Evolutionary conservation across 2,888 invertebrate species (phyloP).

Genomic region (Nyleta sp.): DNA sequence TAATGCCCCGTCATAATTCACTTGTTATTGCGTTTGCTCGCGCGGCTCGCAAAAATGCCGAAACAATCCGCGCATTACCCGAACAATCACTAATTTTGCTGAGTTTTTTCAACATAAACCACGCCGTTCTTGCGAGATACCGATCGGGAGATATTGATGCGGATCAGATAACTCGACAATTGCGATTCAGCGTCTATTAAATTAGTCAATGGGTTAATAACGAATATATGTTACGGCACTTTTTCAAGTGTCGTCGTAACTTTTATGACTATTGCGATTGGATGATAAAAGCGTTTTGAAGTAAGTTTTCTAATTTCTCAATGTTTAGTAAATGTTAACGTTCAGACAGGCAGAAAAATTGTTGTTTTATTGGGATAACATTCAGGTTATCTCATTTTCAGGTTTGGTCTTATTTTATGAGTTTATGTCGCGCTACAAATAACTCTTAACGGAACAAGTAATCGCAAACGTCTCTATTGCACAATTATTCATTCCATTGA

Average conservation of each 20-base stretch:
- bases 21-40: constrained; percentile 18
- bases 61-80: constrained; percentile 18
- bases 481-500: too few relatives aligned
- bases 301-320: constrained; percentile 26
- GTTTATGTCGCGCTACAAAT: too few relatives aligned
- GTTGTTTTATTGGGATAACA: not conserved
- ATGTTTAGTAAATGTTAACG: not conserved
- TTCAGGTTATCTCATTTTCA: too few relatives aligned
- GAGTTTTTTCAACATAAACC: constrained; percentile 47
- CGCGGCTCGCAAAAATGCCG: constrained; percentile 10
- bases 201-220: constrained; percentile 69
- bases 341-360: too few relatives aligned
- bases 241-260: constrained; percentile 30
- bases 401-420: too few relatives aligned
- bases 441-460: too few relatives aligned
- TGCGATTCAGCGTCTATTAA: constrained; percentile 69
- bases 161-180: constrained; percentile 69
- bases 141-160: constrained; percentile 40
- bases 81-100: constrained; percentile 45
- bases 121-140: constrained; percentile 13
- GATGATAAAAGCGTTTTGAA: constrained; percentile 11
- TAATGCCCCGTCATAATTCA: constrained; percentile 34
- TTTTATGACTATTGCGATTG: constrained; percentile 59
- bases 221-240: constrained; percentile 66
- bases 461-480: too few relatives aligned